Evolutionary conservation across 2,888 invertebrate genomes (phyloP), one percentile per base, ranked within the genome.

Genomic region (Steinernema hermaphroditum): DNA sequence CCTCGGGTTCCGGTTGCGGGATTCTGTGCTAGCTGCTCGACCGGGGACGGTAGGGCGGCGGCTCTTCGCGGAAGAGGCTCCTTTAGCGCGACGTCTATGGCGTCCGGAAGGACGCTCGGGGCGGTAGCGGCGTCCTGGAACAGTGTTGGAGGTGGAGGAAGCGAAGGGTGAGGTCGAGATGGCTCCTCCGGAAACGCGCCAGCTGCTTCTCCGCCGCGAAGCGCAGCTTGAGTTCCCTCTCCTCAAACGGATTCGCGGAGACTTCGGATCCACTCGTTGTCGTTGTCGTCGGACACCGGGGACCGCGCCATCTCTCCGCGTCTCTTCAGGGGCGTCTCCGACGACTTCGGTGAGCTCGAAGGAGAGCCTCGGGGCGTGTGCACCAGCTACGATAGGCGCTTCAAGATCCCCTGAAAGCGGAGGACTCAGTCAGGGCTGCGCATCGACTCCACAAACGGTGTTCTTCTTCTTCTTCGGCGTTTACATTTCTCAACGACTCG

Each of bases 381-480:
- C 24, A 54, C 54, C 2, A 54, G 14, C 54, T 54, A 27, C 24
- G 27, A 54, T 22, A 54, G 19, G 2, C 54, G 54, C 27, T 27
- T 27, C 6, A 54, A 24, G 27, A 54, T 54, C 27, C 54, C 54
- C 54, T 54, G 54, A 54, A 54, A 54, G 19, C 9, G 19, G 46
- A 46, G 46, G 16, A 6, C 6, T 46, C n/a, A 46, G 27, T 24
- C 2, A 24, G 14, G n/a, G 46, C 8, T 4, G 46, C 43, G 8
- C 43, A 8, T 9, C 9, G 43, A 41, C 43, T 41, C 16, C 43
- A 41, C 43, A 9, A 8, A 41, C 43, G 9, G 43, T 14, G 43
- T 41, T 46, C 16, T 4, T 16, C 54, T 54, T 54, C 54, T 54
- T 54, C 27, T 54, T 54, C 6, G 54, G 54, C 4, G 54, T 54